Percentiles rank a stretch among this genome's conserved stretches.
These are phyloP conservation scores for Acanthopagrus latus DNA, from an alignment of 2,797 vertebrate genomes.

Conservation along the genomic window DNA sequence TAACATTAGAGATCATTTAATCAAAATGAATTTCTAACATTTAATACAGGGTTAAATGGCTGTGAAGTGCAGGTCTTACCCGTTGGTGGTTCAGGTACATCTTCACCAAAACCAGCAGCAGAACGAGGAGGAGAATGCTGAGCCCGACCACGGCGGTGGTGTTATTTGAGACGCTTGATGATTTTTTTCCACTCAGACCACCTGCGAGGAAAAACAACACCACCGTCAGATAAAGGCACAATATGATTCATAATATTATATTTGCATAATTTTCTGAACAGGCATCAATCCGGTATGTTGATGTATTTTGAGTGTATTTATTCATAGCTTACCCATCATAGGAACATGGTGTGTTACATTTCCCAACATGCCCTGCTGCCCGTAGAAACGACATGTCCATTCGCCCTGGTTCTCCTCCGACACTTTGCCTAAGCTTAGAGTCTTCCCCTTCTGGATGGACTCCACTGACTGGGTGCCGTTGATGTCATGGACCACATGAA, in stretches of 20 bases:
- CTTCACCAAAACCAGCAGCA: conserved; percentile 80
- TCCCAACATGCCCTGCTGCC: conserved; percentile 76
- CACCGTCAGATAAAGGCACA: background rate
- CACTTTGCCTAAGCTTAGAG: conserved; percentile 37
- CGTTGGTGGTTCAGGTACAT: conserved; percentile 83
- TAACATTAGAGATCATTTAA: background rate
- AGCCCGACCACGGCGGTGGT: conserved; percentile 57
- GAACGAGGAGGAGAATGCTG: conserved; percentile 72
- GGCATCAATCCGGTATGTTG: background rate
- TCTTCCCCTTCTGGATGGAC: conserved; percentile 53
- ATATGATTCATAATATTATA: background rate
- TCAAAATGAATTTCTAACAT: background rate
- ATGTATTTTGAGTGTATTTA: background rate
- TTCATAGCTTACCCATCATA: conserved; percentile 72
- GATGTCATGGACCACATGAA: conserved; percentile 63
- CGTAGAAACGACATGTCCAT: conserved; percentile 80
- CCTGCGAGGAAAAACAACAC: conserved; percentile 61
- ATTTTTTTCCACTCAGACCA: conserved; percentile 45
- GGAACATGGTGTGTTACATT: conserved; percentile 73
- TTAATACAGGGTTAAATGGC: background rate
- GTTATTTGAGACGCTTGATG: conserved; percentile 40
- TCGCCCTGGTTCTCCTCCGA: conserved; percentile 53
- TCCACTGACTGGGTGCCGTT: conserved; percentile 56
- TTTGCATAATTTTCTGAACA: background rate
- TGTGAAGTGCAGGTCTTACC: conserved; percentile 64